Percentiles rank a stretch among this genome's conserved stretches.
Conservation (phyloP, 2,888 invertebrate genomes). For the Anticlea derivata region DNA sequence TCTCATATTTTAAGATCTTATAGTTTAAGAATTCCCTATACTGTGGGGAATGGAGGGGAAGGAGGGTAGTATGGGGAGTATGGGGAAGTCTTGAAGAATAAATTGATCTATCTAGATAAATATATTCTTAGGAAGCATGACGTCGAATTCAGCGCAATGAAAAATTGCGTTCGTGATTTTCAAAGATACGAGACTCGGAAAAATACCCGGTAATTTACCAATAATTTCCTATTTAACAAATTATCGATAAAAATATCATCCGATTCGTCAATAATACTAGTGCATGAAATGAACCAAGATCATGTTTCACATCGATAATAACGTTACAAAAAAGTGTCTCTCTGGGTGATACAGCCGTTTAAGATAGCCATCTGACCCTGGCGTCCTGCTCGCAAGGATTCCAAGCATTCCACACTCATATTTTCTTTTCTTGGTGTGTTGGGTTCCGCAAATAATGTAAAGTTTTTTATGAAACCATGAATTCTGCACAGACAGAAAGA, state of each 20-base stretch:
- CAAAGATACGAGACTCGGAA: too few relatives aligned
- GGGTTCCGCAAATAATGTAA: conserved; percentile 22
- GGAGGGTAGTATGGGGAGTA: too few relatives aligned
- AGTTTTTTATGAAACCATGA: not conserved
- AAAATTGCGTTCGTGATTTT: too few relatives aligned
- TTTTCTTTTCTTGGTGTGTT: conserved; percentile 51
- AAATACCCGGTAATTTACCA: too few relatives aligned
- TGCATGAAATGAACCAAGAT: conserved; percentile 54
- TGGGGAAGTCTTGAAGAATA: too few relatives aligned
- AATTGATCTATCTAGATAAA: too few relatives aligned
- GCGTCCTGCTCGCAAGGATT: conserved; percentile 74
- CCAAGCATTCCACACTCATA: conserved; percentile 71
- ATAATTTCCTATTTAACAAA: conserved; percentile 4
- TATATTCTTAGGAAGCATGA: too few relatives aligned
- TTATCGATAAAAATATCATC: conserved; percentile 21
- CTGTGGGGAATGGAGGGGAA: too few relatives aligned
- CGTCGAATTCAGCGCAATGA: too few relatives aligned
- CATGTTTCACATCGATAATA: conserved; percentile 72
- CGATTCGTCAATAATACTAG: conserved; percentile 38
- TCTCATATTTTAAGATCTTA: too few relatives aligned
- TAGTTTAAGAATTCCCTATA: too few relatives aligned
- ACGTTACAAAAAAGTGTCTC: conserved; percentile 80
- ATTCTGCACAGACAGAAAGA: not conserved
- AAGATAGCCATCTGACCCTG: conserved; percentile 81
- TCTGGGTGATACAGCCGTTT: conserved; percentile 81